phyloP scores from a whole-genome alignment of 2,888 invertebrate genomes.

The Stenurella melanura region DNA sequence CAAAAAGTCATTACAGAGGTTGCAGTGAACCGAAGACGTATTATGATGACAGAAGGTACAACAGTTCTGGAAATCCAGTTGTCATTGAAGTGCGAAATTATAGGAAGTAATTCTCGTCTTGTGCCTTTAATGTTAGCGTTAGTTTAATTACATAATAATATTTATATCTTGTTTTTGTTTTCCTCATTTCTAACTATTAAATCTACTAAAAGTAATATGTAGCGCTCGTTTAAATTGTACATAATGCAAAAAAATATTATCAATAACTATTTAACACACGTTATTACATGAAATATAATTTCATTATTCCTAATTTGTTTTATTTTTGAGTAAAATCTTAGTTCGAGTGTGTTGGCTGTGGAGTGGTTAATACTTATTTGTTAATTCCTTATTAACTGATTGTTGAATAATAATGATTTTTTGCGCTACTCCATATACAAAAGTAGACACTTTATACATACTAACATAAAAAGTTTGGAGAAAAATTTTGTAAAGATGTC shows the following conservation, averaged over 20 bases:
- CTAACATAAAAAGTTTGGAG: too few relatives aligned
- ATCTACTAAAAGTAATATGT: slow-evolving; percentile 27
- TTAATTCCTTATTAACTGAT: too few relatives aligned
- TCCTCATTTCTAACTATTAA: slow-evolving; percentile 25
- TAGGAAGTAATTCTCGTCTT: slow-evolving; percentile 47
- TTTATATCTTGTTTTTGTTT: slow-evolving; percentile 23
- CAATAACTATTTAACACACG: slow-evolving; percentile 30
- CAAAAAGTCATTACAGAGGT: slow-evolving; percentile 72
- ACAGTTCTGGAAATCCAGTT: slow-evolving; percentile 74
- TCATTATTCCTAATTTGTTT: not conserved
- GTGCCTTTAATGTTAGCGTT: slow-evolving; percentile 23
- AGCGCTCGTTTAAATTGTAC: slow-evolving; percentile 17
- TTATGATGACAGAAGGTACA: slow-evolving; percentile 75
- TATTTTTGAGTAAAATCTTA: not conserved
- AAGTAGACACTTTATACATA: too few relatives aligned
- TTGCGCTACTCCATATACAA: too few relatives aligned
- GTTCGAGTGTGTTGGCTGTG: too few relatives aligned
- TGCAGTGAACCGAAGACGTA: slow-evolving; percentile 67
- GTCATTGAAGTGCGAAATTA: slow-evolving; percentile 78
- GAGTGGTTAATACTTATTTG: too few relatives aligned
- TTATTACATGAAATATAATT: slow-evolving; percentile 33
- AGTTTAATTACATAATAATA: slow-evolving; percentile 19
- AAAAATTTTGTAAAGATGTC: too few relatives aligned
- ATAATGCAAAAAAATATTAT: slow-evolving; percentile 15
- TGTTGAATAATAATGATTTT: too few relatives aligned